Percentiles rank a stretch among this genome's conserved stretches.
phyloP scores from a whole-genome alignment of 2,888 invertebrate species.

The Drosophila imparisetae region DNA sequence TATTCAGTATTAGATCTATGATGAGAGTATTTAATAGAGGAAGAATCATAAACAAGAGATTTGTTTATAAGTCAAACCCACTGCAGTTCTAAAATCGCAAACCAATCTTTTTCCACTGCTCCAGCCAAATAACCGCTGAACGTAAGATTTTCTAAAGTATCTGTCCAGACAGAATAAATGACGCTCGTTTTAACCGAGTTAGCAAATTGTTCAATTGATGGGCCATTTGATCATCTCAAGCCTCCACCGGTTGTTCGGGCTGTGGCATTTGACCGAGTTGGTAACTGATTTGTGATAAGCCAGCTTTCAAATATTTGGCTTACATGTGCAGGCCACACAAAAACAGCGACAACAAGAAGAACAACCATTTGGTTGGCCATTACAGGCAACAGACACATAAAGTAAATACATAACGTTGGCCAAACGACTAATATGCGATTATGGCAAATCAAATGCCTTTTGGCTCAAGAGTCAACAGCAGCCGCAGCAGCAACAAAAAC shows the following conservation, averaged over 20 bases:
- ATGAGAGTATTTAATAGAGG: neutral
- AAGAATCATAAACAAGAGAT: neutral
- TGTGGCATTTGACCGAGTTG: conserved; percentile 48
- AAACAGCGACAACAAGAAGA: conserved; percentile 2
- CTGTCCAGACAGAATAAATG: conserved; percentile 13
- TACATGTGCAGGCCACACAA: conserved; percentile 21
- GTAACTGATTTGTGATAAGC: conserved; percentile 76
- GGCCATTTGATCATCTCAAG: conserved; percentile 44
- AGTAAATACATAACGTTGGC: conserved; percentile 69
- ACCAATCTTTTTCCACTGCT: neutral
- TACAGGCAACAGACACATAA: conserved; percentile 64
- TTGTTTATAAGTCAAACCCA: neutral
- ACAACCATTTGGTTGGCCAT: conserved; percentile 26
- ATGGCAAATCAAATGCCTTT: conserved; percentile 77
- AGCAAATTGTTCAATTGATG: conserved; percentile 55
- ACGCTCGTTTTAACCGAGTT: conserved; percentile 27
- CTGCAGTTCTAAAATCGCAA: neutral
- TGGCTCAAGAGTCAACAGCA: conserved; percentile 65
- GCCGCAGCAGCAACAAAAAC: conserved; percentile 24
- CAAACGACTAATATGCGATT: conserved; percentile 79
- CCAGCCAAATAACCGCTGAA: neutral
- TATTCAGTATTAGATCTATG: neutral
- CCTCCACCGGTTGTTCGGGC: conserved; percentile 1
- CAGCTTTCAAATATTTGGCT: conserved; percentile 67
- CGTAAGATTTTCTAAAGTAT: conserved; percentile 1